These are phyloP conservation scores for Gymnoscopelus microlampas DNA, from an alignment of 2,797 vertebrate species.

Conservation along the genomic window DNA sequence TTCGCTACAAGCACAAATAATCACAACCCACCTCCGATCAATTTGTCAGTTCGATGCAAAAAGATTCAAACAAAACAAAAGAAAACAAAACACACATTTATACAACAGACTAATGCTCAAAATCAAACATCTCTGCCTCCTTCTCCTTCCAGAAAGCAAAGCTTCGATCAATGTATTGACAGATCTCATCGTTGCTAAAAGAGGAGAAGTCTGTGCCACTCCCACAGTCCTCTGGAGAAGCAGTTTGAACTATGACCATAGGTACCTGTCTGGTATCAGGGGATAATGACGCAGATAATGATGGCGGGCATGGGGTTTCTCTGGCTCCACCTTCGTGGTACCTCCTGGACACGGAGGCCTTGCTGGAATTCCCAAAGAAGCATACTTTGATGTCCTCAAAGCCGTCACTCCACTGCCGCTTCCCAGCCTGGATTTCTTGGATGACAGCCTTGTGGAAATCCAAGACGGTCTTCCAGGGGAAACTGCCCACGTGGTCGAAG, in stretches of 20 bases:
- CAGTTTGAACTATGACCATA: constrained; percentile 48
- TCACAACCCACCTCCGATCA: constrained; percentile 19
- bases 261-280: constrained; percentile 57
- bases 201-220: constrained; percentile 58
- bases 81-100: background rate
- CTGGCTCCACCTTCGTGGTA: constrained; percentile 76
- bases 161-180: constrained; percentile 92
- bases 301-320: constrained; percentile 53
- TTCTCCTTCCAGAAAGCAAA: constrained; percentile 98
- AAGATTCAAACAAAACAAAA: constrained; percentile 14
- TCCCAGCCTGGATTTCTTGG: constrained; percentile 87
- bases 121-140: constrained; percentile 92
- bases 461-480: constrained; percentile 87
- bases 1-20: background rate
- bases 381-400: constrained; percentile 92
- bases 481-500: constrained; percentile 90
- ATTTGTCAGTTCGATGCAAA: constrained; percentile 15
- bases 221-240: constrained; percentile 42
- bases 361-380: constrained; percentile 82
- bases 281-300: constrained; percentile 20
- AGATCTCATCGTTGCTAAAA: constrained; percentile 87
- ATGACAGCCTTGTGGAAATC: constrained; percentile 91
- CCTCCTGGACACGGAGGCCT: constrained; percentile 75
- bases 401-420: constrained; percentile 86
- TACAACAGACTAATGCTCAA: constrained; percentile 65